These are phyloP conservation scores for Chrysaora quinquecirrha DNA, from an alignment of 30 jellyfish, hydroid and myxozoan species.

Conservation along the genomic window DNA sequence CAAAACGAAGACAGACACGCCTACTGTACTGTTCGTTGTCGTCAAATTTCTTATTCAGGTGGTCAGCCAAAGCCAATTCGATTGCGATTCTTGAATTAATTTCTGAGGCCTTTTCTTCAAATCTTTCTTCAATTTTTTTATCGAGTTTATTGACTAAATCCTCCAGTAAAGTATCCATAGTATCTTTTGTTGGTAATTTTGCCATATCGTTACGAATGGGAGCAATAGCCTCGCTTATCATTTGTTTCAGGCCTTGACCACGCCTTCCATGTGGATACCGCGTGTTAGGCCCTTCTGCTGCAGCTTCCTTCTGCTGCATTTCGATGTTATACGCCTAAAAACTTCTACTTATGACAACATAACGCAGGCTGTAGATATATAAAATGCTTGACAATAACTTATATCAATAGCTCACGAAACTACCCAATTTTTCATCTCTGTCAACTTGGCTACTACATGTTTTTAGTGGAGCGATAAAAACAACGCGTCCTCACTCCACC, in stretches of 20 bases:
- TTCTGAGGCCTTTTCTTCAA: constrained; percentile 1
- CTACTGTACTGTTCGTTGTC: constrained; percentile 40
- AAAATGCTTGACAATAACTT: constrained; percentile 1
- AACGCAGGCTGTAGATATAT: constrained; percentile 18
- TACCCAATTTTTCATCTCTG: background rate
- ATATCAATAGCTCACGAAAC: background rate
- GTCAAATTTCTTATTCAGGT: constrained; percentile 9
- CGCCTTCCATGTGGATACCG: background rate
- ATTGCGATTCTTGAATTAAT: background rate
- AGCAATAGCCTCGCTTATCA: background rate
- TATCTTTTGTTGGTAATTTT: background rate
- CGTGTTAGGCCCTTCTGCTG: constrained; percentile 29
- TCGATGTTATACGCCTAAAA: background rate
- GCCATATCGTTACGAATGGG: constrained; percentile 7
- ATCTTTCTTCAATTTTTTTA: background rate
- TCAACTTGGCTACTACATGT: background rate
- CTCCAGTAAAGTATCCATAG: background rate
- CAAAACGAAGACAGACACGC: constrained; percentile 22
- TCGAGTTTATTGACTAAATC: constrained; percentile 4
- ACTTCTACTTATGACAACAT: constrained; percentile 2
- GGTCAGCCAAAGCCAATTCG: background rate
- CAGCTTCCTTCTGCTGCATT: constrained; percentile 16
- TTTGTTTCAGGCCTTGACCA: constrained; percentile 21
- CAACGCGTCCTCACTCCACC: background rate
- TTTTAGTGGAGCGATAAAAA: background rate